phyloP scores from a whole-genome alignment of 2,113 vertebrate genomes.

The Camelus dromedarius region DNA sequence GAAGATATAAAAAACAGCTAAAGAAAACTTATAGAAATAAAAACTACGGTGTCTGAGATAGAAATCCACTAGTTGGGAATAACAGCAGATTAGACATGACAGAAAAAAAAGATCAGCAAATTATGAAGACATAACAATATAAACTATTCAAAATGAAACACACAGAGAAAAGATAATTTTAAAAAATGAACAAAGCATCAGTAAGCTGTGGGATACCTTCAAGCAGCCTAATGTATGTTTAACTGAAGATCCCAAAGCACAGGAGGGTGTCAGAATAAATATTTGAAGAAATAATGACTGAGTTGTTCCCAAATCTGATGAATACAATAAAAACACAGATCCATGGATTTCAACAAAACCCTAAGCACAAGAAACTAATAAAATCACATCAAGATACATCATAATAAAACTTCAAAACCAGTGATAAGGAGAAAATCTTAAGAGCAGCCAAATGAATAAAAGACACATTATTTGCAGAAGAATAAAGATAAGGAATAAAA shows the following conservation, averaged over 20 bases:
- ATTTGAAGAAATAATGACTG: neutral
- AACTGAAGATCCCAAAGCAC: neutral
- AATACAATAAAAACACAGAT: neutral
- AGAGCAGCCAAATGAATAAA: neutral
- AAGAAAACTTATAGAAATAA: neutral
- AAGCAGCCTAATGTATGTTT: neutral
- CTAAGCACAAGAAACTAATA: neutral
- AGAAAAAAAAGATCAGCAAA: neutral
- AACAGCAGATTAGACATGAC: neutral
- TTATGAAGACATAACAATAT: neutral
- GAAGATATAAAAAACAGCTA: neutral
- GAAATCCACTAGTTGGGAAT: neutral
- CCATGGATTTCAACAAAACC: neutral
- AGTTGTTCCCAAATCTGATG: neutral
- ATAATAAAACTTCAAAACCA: neutral
- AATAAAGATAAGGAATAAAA: neutral
- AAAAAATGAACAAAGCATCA: neutral
- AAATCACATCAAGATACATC: neutral
- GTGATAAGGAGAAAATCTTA: neutral
- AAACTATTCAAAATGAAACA: constrained; percentile 22
- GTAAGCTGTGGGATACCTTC: neutral
- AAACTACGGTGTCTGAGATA: neutral
- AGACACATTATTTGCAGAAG: neutral
- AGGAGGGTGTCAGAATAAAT: neutral
- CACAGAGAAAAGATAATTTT: neutral